Conservation (phyloP, 2,113 vertebrate species). For the Lagenorhynchus albirostris region DNA sequence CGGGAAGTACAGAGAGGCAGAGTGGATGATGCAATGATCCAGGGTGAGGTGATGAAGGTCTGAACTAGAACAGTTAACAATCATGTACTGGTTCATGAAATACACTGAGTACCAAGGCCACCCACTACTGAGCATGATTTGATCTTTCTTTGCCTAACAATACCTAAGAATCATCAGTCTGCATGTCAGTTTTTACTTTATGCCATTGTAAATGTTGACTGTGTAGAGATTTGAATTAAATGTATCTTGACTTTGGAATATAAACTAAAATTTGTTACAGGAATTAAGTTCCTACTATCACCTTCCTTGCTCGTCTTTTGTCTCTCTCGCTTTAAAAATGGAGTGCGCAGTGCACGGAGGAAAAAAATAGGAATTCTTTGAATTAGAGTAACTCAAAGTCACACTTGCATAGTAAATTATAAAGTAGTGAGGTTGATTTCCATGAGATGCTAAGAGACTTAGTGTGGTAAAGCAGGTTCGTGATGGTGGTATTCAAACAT, state of each 20-base stretch:
- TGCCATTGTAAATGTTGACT: not conserved
- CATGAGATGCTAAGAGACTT: not conserved
- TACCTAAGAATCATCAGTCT: not conserved
- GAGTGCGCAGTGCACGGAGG: not conserved
- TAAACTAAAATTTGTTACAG: not conserved
- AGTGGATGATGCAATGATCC: not conserved
- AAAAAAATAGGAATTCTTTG: not conserved
- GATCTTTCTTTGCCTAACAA: not conserved
- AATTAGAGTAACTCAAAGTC: not conserved
- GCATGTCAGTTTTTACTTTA: not conserved
- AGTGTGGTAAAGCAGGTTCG: not conserved
- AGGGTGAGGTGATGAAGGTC: not conserved
- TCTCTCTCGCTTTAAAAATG: conserved; percentile 28
- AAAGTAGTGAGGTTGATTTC: not conserved
- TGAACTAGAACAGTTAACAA: not conserved
- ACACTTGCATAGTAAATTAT: not conserved
- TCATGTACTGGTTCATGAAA: not conserved
- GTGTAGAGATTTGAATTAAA: not conserved
- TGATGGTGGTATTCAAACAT: not conserved
- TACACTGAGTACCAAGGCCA: not conserved
- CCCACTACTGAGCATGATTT: not conserved
- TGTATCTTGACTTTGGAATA: not conserved
- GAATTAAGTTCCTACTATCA: conserved; percentile 9
- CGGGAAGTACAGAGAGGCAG: not conserved
- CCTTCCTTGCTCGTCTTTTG: not conserved